Base-by-base conservation (phyloP, 1,140 invertebrate species). In the Adoxophyes honmai region DNA sequence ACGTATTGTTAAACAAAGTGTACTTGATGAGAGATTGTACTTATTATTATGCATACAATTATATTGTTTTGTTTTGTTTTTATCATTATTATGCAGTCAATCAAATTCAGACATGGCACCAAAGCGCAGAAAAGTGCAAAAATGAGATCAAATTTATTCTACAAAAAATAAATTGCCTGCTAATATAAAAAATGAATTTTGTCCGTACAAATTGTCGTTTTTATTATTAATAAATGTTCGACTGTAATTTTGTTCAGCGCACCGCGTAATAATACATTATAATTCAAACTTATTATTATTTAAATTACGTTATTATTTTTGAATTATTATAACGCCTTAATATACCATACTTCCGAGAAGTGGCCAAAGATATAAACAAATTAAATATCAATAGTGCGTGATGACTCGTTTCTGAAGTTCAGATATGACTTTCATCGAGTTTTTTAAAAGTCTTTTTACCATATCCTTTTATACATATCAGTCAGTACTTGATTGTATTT, bases 121-220 rank as follows among this genome's bases (percentile, higher is more conserved):
- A 64, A 75, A 80, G 72, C 71, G 67, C 70, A 75, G 62, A 66
- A 68, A 69, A 52, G 75, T 77, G 73, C 71, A 78, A 69, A 56
- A 74, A 77, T 87, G 81, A 87, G 84, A 87, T 87, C 84, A 87
- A 79, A 78, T 82, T 76, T 68, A 69, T 53, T 53, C 59, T 65
- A 57, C 28, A 60, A 75, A 56, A n/a, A 56, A 66, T 64, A 70
- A 85, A 87, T 87, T 87, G 84, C 84, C 84, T 85, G 84, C 82
- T 80, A 70, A 57, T 56, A 63, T 79, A 76, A 64, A 70, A 75
- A 75, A 75, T 54, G 66, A 64, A 60, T 59, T 66, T 68, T 66
- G 60, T 72, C 66, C 63, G 64, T 62, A 33, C 34, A 51, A 62
- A 53, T 57, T 37, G 36, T 38, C 21, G 18, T 48, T 48, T 48